Percentiles rank a stretch among this genome's conserved stretches.
These are phyloP conservation scores for Tetragonula clypearis DNA, from an alignment of 1,140 invertebrate species.

Conservation along the genomic window DNA sequence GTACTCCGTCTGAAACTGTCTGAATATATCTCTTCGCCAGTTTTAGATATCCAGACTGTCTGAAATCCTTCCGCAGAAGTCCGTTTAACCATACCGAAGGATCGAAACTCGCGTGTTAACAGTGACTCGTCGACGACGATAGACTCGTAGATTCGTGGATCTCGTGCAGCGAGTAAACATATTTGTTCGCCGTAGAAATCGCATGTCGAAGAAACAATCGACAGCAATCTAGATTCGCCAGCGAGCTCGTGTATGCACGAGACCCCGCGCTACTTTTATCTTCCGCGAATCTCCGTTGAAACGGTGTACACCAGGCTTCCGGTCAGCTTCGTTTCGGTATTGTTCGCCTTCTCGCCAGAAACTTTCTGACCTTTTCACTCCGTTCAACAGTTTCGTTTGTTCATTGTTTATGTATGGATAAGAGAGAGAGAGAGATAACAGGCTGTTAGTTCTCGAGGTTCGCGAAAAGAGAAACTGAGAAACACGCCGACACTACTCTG, in stretches of 20 bases:
- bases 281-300: conserved; percentile 16
- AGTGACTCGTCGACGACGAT: not conserved
- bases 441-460: no score
- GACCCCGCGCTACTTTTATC: conserved; percentile 7
- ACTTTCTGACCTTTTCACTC: not conserved
- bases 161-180: conserved; percentile 9
- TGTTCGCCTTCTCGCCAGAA: not conserved
- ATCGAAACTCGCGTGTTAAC: conserved; percentile 7
- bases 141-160: not conserved
- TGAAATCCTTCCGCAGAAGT: not conserved
- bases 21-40: not conserved
- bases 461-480: not conserved
- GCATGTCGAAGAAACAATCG: conserved; percentile 5
- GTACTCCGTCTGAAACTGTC: not conserved
- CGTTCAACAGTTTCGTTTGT: not conserved
- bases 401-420: not conserved
- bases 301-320: not conserved
- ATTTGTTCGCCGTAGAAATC: conserved; percentile 18
- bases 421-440: not conserved
- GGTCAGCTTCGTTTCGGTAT: not conserved
- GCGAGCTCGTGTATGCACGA: not conserved
- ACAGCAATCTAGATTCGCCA: conserved; percentile 16
- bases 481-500: not conserved
- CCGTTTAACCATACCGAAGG: not conserved
- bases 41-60: not conserved